phyloP scores from a whole-genome alignment of 37 sponge, comb jelly and placozoan species.

The Axinella damicornis region DNA sequence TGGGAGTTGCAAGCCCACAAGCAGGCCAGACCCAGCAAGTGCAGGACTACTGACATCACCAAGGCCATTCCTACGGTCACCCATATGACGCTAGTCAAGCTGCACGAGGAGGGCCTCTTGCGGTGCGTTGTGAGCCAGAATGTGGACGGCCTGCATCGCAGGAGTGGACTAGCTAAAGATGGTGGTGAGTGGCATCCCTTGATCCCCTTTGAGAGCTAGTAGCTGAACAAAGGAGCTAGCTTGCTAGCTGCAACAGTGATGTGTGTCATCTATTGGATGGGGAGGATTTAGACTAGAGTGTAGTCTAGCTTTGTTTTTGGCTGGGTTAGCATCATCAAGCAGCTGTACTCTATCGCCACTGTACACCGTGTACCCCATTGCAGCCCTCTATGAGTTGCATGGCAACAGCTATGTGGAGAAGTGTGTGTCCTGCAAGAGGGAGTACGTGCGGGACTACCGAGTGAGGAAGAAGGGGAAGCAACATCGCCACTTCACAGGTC shows the following conservation, averaged over 20 bases:
- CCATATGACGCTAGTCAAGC: slow-evolving; percentile 57
- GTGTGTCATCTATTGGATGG: too few relatives aligned
- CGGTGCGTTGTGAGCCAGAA: slow-evolving; percentile 61
- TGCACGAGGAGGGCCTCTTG: slow-evolving; percentile 55
- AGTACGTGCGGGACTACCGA: slow-evolving; percentile 58
- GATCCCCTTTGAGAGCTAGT: too few relatives aligned
- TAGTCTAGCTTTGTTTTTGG: too few relatives aligned
- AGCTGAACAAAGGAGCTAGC: too few relatives aligned
- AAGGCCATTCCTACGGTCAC: slow-evolving; percentile 60
- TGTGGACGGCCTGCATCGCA: slow-evolving; percentile 57
- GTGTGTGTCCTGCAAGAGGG: slow-evolving; percentile 47
- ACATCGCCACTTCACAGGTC: slow-evolving; percentile 46
- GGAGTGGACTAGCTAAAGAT: slow-evolving; percentile 63
- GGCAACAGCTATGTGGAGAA: slow-evolving; percentile 58
- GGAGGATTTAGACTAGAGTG: too few relatives aligned
- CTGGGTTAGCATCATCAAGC: too few relatives aligned
- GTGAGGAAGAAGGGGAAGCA: slow-evolving; percentile 8
- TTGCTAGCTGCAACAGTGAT: too few relatives aligned
- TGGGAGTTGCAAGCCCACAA: slow-evolving; percentile 57
- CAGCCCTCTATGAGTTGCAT: slow-evolving; percentile 58
- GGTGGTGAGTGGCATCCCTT: too few relatives aligned
- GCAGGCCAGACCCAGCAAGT: neutral
- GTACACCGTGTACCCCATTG: too few relatives aligned
- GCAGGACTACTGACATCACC: slow-evolving; percentile 17
- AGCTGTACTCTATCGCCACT: too few relatives aligned